A percentile compares a stretch with the other conserved stretches of the same genome.
These are phyloP conservation scores for Corythornis cristatus DNA, from an alignment of 2,113 vertebrate species.

Conservation along the genomic window DNA sequence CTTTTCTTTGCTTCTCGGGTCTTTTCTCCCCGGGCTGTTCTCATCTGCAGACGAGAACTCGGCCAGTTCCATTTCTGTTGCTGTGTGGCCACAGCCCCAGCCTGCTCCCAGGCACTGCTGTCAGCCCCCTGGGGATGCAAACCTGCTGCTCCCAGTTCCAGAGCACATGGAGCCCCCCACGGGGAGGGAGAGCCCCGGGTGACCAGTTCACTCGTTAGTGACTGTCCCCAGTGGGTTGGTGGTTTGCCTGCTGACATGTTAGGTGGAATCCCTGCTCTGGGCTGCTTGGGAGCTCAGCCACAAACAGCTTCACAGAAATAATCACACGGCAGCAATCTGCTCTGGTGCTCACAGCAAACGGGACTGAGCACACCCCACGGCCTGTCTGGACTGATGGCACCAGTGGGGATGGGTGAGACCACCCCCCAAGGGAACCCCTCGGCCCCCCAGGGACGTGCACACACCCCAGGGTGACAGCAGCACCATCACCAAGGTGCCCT, in stretches of 20 bases:
- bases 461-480: background rate
- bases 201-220: conserved; percentile 31
- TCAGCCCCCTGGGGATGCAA: background rate
- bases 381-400: background rate
- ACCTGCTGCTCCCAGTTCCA: background rate
- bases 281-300: conserved; percentile 9
- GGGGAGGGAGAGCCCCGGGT: background rate
- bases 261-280: background rate
- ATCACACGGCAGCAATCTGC: background rate
- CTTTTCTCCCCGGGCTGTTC: background rate
- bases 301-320: background rate
- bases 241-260: background rate
- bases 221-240: background rate
- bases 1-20: background rate
- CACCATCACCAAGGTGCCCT: background rate
- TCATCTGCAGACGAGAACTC: background rate
- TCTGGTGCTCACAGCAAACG: background rate
- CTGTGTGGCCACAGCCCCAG: background rate
- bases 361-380: background rate
- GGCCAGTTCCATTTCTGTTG: background rate
- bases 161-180: background rate
- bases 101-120: rapidly evolving
- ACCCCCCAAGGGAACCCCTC: no score
- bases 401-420: background rate
- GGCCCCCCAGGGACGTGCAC: no score